These are phyloP conservation scores for Melanotaenia nigrans DNA, from an alignment of 2,797 vertebrate species.

Conservation along the genomic window DNA sequence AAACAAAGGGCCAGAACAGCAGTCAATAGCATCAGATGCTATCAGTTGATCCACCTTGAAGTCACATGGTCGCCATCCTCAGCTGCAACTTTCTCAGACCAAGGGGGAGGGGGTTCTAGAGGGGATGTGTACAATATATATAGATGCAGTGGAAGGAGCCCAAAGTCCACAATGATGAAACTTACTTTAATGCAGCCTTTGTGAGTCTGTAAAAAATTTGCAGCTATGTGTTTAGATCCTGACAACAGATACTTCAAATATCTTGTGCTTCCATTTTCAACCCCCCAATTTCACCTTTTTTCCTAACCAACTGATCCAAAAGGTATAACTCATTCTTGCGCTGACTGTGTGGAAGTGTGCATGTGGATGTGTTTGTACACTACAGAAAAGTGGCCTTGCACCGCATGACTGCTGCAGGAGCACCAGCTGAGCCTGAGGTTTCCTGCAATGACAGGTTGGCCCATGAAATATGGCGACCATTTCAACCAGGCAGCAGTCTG, in stretches of 20 bases:
- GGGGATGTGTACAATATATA: background rate
- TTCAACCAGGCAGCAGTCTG: slow-evolving; percentile 49
- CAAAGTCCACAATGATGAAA: slow-evolving; percentile 2
- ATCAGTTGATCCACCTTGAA: slow-evolving; percentile 53
- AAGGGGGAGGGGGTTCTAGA: slow-evolving; percentile 6
- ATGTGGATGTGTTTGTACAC: slow-evolving; percentile 19
- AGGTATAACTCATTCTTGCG: slow-evolving; percentile 51
- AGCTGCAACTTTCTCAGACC: slow-evolving; percentile 10
- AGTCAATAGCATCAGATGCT: slow-evolving; percentile 50
- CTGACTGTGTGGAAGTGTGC: slow-evolving; percentile 34
- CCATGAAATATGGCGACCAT: slow-evolving; percentile 65
- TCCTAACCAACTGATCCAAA: slow-evolving; percentile 27
- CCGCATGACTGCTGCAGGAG: slow-evolving; percentile 65
- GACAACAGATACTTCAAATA: background rate
- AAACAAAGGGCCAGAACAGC: slow-evolving; percentile 50
- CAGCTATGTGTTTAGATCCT: too few relatives aligned
- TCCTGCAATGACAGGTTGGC: slow-evolving; percentile 42
- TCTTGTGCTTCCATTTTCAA: background rate
- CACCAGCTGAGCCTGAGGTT: slow-evolving; percentile 19
- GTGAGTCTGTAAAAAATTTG: background rate
- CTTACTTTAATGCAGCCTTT: background rate
- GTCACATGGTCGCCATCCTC: slow-evolving; percentile 38
- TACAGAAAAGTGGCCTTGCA: slow-evolving; percentile 40
- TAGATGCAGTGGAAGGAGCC: slow-evolving; percentile 13
- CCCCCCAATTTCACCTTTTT: background rate